A percentile compares a stretch with the other conserved stretches of the same genome.
These are phyloP conservation scores for Brachyhypopomus occidentalis DNA, from an alignment of 2,113 vertebrate genomes.

Conservation along the genomic window DNA sequence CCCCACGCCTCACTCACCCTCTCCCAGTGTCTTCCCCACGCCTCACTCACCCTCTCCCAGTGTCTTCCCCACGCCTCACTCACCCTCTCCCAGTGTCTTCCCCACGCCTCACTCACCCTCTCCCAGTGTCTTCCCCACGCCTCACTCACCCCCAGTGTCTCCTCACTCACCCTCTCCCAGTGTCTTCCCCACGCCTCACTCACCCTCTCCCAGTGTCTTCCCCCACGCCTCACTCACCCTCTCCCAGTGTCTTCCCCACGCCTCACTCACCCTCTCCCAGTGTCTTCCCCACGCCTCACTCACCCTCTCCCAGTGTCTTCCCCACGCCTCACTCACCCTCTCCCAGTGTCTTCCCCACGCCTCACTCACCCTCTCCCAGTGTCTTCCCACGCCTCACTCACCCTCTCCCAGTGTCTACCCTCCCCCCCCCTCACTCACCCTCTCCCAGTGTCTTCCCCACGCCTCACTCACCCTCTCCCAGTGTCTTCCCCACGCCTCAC, in stretches of 20 bases:
- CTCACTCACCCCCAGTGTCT: too few relatives aligned
- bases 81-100: conserved; percentile 90
- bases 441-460: conserved; percentile 91
- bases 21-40: conserved; percentile 90
- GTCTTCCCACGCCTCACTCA: conserved; percentile 83
- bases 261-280: conserved; percentile 83
- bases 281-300: conserved; percentile 83
- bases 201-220: conserved; percentile 90
- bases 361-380: conserved; percentile 82
- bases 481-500: conserved; percentile 83
- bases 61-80: conserved; percentile 83
- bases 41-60: conserved; percentile 83
- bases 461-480: conserved; percentile 83
- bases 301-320: conserved; percentile 90
- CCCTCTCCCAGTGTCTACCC: conserved; percentile 92
- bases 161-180: conserved; percentile 83
- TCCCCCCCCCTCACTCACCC: conserved; percentile 76
- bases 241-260: conserved; percentile 90
- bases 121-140: conserved; percentile 90
- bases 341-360: conserved; percentile 90
- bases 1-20: conserved; percentile 82
- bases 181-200: conserved; percentile 83
- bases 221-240: conserved; percentile 82
- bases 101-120: conserved; percentile 84
- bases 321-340: conserved; percentile 84